These are phyloP conservation scores for Emys orbicularis DNA, from an alignment of 2,797 vertebrate species.

Conservation along the genomic window DNA sequence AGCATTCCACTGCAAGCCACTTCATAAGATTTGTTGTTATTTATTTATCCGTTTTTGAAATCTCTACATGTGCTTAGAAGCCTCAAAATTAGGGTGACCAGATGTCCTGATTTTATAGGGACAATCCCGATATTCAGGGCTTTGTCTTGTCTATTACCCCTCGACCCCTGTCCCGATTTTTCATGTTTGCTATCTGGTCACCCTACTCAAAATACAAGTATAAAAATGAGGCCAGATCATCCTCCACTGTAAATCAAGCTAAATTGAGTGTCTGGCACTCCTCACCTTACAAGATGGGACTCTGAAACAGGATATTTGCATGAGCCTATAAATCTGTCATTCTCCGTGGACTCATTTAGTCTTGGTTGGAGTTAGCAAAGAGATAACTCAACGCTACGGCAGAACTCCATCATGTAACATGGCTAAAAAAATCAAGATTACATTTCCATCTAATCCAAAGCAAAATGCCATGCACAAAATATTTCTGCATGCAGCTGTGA, in stretches of 20 bases:
- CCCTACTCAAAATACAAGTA: background rate
- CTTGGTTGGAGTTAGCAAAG: background rate
- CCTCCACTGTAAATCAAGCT: too few relatives aligned
- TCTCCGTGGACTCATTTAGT: background rate
- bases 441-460: fast-evolving
- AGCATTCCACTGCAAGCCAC: background rate
- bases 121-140: too few relatives aligned
- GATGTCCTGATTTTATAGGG: too few relatives aligned
- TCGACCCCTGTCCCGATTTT: too few relatives aligned
- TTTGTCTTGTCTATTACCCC: too few relatives aligned
- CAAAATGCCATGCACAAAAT: background rate
- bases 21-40: background rate
- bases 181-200: too few relatives aligned
- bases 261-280: background rate
- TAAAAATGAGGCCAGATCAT: background rate
- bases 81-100: background rate
- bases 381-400: background rate
- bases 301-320: background rate
- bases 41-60: background rate
- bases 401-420: background rate
- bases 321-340: background rate
- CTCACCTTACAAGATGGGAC: background rate
- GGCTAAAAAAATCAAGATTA: background rate
- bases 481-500: background rate
- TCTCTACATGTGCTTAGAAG: background rate